phyloP scores from a whole-genome alignment of 1,140 invertebrate species.

The Anagrus nilaparvatae region DNA sequence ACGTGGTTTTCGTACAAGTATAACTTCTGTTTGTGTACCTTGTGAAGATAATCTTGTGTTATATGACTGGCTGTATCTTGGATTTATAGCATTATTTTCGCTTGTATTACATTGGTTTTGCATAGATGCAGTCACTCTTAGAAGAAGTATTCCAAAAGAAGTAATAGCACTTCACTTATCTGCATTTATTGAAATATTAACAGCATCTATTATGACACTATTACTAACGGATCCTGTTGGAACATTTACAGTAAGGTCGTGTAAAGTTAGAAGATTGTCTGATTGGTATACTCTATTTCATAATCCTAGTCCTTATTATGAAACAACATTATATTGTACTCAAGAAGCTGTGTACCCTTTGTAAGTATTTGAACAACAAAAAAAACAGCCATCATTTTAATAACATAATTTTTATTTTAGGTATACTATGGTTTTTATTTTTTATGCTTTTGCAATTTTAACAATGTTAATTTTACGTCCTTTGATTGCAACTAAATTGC shows the following conservation, averaged over 20 bases:
- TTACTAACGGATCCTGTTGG: constrained; percentile 70
- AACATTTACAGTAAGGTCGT: constrained; percentile 62
- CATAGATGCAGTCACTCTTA: constrained; percentile 73
- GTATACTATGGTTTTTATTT: constrained; percentile 89
- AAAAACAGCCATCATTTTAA: constrained; percentile 7
- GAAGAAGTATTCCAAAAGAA: constrained; percentile 61
- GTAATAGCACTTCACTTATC: constrained; percentile 63
- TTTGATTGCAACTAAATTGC: constrained; percentile 52
- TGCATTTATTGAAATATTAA: constrained; percentile 67
- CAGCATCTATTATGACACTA: constrained; percentile 64
- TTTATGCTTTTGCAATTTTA: constrained; percentile 74
- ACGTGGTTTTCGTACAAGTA: constrained; percentile 62
- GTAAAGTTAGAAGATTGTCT: constrained; percentile 63
- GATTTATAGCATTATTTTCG: constrained; percentile 82
- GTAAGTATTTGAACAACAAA: constrained; percentile 50
- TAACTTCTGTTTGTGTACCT: constrained; percentile 57
- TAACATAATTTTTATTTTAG: constrained; percentile 44
- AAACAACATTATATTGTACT: constrained; percentile 80
- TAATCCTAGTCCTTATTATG: constrained; percentile 89
- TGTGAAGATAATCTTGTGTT: constrained; percentile 67
- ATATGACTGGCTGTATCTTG: constrained; percentile 92
- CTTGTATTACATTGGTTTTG: constrained; percentile 84
- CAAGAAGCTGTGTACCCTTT: constrained; percentile 95
- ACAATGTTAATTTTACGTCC: constrained; percentile 73
- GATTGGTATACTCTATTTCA: constrained; percentile 96